These are phyloP conservation scores for Sinocyclocheilus rhinocerous DNA, from an alignment of 2,113 vertebrate species.

Conservation along the genomic window DNA sequence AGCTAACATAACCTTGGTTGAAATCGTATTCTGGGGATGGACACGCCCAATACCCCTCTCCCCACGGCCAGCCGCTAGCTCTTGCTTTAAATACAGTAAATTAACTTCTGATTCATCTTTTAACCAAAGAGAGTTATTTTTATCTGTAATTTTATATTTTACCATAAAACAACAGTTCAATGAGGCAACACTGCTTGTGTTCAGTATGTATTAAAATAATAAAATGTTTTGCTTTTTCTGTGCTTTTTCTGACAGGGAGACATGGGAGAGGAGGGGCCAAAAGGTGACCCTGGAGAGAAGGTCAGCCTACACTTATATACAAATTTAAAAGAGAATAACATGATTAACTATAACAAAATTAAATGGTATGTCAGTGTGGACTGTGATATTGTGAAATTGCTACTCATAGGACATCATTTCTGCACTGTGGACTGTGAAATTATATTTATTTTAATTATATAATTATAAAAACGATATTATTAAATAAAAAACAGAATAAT, in stretches of 20 bases:
- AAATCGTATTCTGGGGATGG: too few species aligned
- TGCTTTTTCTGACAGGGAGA: constrained; percentile 81
- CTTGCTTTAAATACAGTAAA: background rate
- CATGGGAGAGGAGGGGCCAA: constrained; percentile 85
- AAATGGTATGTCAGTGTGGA: background rate
- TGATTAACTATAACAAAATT: background rate
- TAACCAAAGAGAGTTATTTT: background rate
- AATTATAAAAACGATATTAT: too few species aligned
- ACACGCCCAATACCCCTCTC: too few species aligned
- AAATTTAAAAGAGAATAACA: background rate
- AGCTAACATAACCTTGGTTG: background rate
- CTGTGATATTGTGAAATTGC: background rate
- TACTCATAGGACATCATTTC: background rate
- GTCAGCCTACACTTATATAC: constrained; percentile 69
- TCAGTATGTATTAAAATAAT: background rate
- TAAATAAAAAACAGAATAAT: too few species aligned
- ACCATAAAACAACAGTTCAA: background rate
- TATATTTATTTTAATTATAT: background rate
- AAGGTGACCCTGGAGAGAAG: constrained; percentile 91
- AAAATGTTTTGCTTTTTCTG: background rate
- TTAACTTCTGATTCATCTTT: background rate
- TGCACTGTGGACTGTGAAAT: background rate
- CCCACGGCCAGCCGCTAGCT: background rate
- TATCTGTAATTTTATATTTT: background rate
- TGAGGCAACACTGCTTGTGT: background rate